Conservation (phyloP, 2,888 invertebrate species). For the Laothoe populi region DNA sequence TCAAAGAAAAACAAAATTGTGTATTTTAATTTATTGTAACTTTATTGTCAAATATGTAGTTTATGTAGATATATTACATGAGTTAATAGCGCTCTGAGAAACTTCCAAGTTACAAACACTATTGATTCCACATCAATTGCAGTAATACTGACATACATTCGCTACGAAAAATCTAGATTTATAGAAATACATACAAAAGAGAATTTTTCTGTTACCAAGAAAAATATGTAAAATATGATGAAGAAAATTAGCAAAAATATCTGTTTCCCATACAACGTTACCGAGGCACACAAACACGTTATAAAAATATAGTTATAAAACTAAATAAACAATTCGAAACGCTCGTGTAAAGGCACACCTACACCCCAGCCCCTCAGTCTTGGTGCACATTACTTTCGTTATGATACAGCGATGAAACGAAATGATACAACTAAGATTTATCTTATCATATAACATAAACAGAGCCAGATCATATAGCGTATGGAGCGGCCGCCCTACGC, state of each 20-base stretch:
- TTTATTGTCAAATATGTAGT: slow-evolving; percentile 71
- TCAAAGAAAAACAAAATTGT: slow-evolving; percentile 35
- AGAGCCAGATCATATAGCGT: no score
- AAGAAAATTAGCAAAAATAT: slow-evolving; percentile 24
- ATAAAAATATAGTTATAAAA: slow-evolving; percentile 71
- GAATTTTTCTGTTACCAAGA: slow-evolving; percentile 5
- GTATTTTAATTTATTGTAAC: slow-evolving; percentile 56
- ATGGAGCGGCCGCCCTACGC: no score
- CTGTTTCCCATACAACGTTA: slow-evolving; percentile 50
- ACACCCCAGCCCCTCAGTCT: slow-evolving; percentile 66
- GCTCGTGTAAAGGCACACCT: slow-evolving; percentile 46
- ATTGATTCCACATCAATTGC: slow-evolving; percentile 68
- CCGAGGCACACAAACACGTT: slow-evolving; percentile 66
- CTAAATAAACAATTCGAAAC: slow-evolving; percentile 74
- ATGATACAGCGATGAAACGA: slow-evolving; percentile 32
- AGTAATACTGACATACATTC: slow-evolving; percentile 61
- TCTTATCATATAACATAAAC: slow-evolving; percentile 48
- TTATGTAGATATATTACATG: slow-evolving; percentile 57
- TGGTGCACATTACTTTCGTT: slow-evolving; percentile 49
- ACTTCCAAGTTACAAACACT: slow-evolving; percentile 57
- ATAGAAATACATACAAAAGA: slow-evolving; percentile 26
- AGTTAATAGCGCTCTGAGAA: slow-evolving; percentile 59
- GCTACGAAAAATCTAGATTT: slow-evolving; percentile 34
- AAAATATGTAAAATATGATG: slow-evolving; percentile 16
- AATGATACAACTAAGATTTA: slow-evolving; percentile 55